phyloP scores from a whole-genome alignment of 2,797 vertebrate genomes.

The Anableps anableps region DNA sequence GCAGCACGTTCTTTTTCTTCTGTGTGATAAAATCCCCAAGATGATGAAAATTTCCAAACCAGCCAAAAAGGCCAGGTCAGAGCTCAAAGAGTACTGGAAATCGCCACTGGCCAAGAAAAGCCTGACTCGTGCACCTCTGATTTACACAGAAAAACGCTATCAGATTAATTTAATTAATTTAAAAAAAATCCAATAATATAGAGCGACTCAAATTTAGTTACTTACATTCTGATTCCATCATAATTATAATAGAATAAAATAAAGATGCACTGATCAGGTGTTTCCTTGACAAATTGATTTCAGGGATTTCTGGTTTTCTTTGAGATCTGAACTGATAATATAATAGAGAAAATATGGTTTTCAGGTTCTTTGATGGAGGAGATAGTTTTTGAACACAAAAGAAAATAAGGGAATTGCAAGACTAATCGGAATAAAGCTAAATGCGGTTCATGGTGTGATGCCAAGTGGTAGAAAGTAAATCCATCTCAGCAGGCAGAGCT shows the following conservation, averaged over 20 bases:
- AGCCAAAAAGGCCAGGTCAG: not conserved
- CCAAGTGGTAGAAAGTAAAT: not conserved
- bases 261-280: not conserved
- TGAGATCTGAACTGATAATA: not conserved
- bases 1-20: constrained; percentile 39
- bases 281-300: not conserved
- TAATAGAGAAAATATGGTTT: not conserved
- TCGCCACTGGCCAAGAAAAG: not conserved
- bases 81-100: not conserved
- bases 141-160: not conserved
- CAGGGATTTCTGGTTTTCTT: not conserved
- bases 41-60: not conserved
- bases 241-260: not conserved
- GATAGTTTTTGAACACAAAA: no score
- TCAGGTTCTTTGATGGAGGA: not conserved
- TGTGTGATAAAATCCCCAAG: constrained; percentile 9
- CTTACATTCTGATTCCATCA: not conserved
- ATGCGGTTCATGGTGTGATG: not conserved
- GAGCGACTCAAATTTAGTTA: not conserved
- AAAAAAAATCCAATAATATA: not conserved
- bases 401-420: no score
- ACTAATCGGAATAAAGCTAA: not conserved
- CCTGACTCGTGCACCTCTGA: not conserved
- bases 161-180: not conserved
- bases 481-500: not conserved